Evolutionary conservation across 2,888 invertebrate species (phyloP), one percentile per base, ranked within the genome.

Genomic region (Protophormia terraenovae): DNA sequence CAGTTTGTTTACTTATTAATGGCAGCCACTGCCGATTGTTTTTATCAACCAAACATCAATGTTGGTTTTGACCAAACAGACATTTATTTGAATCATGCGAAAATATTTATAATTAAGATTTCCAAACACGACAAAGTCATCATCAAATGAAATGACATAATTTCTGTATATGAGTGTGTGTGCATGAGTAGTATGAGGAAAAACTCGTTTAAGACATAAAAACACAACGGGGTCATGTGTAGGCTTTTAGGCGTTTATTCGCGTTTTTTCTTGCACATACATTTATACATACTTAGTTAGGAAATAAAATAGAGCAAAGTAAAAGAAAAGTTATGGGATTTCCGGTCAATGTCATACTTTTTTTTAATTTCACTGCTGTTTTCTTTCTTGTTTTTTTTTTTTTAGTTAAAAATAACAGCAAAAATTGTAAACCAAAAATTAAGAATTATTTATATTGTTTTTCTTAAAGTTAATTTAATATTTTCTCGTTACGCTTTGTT

Each of bases 91-190:
- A 27, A 14, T 12, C 16, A 71, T 24, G 38, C 55, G 3, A 29
- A 60, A 53, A 55, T 62, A 72, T 53, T 60, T 75, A 29, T 66
- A 66, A 83, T 78, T 78, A 83, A 67, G 73, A 83, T 73, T 78
- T 58, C 58, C 14, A 67, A 72, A 60, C 66, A 83, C 60, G 72
- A 58, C 22, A 50, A 60, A 38, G 19, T 47, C 32, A 12, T 45
- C 35, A 62, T 6, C 4, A 58, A 76, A 19, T 19, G 32, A 55
- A 27, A 83, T 83, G 72, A 83, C 71, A 77, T 41, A 72, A 77
- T 58, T 77, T 41, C 16, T 27, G n/a, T n/a, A n/a, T n/a, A n/a
- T 27, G 32, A 5, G 50, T 22, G 10, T 58, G 19, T 16, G n/a
- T 47, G 29, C n/a, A n/a, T n/a, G n/a, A n/a, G n/a, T 53, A 5